Evolutionary conservation across 2,797 vertebrate genomes (phyloP).

Genomic region (Bradypodion ventrale): DNA sequence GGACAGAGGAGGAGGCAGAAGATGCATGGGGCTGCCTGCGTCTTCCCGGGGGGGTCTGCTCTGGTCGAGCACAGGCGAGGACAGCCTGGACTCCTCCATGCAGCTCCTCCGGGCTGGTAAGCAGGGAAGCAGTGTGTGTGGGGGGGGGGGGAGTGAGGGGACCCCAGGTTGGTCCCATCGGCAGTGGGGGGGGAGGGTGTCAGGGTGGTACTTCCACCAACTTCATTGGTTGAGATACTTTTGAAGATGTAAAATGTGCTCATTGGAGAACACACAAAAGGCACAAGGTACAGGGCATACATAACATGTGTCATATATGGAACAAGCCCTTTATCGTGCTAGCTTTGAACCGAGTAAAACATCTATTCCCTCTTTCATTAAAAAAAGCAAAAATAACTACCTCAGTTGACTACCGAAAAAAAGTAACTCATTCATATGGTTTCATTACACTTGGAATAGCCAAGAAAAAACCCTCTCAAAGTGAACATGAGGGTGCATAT

Average conservation of each 20-base stretch:
- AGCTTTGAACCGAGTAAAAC: constrained; percentile 4
- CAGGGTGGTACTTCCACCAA: too few relatives aligned
- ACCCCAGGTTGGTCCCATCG: too few relatives aligned
- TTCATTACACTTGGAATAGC: constrained; percentile 15
- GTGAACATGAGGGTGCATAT: neutral
- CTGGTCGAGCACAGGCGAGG: too few relatives aligned
- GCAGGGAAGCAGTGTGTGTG: too few relatives aligned
- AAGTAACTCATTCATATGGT: constrained; percentile 20
- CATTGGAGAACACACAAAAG: neutral
- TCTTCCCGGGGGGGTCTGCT: too few relatives aligned
- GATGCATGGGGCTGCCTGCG: too few relatives aligned
- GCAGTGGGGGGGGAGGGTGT: too few relatives aligned
- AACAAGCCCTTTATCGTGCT: neutral
- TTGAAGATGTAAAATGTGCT: neutral
- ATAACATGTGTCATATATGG: neutral
- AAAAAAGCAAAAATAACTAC: constrained; percentile 25
- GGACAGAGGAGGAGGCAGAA: too few relatives aligned
- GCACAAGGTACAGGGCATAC: neutral
- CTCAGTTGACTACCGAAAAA: constrained; percentile 28
- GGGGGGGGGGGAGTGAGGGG: too few relatives aligned
- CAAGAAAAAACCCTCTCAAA: neutral
- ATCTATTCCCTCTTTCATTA: neutral
- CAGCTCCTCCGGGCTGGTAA: too few relatives aligned
- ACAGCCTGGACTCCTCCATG: too few relatives aligned
- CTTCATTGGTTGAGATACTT: neutral